Conservation (phyloP, 2,113 vertebrate species). For the Pomatostomus ruficeps region DNA sequence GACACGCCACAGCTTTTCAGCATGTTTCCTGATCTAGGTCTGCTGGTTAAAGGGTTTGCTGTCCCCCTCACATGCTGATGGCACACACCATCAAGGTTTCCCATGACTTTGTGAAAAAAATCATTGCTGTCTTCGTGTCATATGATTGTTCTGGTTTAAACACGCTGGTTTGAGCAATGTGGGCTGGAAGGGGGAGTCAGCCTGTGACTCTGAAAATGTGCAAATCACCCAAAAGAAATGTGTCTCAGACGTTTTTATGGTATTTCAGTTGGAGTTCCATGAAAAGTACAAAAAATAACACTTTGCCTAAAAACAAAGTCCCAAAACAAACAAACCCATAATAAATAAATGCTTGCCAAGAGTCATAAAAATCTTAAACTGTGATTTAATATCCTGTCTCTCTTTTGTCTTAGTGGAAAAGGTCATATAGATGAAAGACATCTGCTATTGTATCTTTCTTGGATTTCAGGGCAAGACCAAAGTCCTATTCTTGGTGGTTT, state of each 20-base stretch:
- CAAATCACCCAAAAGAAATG: not conserved
- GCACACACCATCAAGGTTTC: not conserved
- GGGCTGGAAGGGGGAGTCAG: not conserved
- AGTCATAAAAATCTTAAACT: constrained; percentile 38
- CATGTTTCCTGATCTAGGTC: not conserved
- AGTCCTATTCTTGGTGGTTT: not conserved
- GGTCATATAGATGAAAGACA: constrained; percentile 55
- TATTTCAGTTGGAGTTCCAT: constrained; percentile 12
- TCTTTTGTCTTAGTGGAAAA: constrained; percentile 49
- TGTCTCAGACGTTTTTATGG: not conserved
- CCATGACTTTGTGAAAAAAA: not conserved
- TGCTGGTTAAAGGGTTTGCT: not conserved
- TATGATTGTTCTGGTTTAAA: not conserved
- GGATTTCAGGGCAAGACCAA: not conserved
- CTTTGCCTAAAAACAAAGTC: constrained; percentile 26
- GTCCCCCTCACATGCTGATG: not conserved
- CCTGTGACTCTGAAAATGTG: not conserved
- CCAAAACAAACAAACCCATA: constrained; percentile 39
- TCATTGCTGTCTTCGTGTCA: not conserved
- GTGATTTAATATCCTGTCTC: constrained; percentile 62
- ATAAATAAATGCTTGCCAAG: constrained; percentile 48
- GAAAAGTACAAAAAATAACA: constrained; percentile 53
- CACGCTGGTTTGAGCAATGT: not conserved
- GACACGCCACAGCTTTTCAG: not conserved
- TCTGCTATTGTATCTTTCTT: constrained; percentile 31